Evolutionary conservation across 2,888 invertebrate species (phyloP), one percentile per base, ranked within the genome.

Genomic region (Pocota personata): DNA sequence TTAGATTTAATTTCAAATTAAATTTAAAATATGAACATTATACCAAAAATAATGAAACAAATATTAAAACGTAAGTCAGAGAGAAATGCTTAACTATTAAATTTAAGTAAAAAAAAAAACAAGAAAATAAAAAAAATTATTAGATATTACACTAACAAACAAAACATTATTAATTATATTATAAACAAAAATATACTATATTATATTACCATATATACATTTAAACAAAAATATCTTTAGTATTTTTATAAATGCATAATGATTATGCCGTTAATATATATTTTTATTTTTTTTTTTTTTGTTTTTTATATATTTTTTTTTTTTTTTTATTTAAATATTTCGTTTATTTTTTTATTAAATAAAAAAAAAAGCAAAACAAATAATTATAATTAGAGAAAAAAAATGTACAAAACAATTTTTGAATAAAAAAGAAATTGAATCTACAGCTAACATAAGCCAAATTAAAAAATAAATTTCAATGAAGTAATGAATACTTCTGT

Each of bases 391-490:
- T 84, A 84, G 82, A 87, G 87, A 82, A 52, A 89, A 89, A 88
- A 88, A 87, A 88, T 88, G 90, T 90, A 90, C 76, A 87, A 87
- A 82, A 60, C 62, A 87, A 78, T 82, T 78, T 69, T 86, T 48
- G 60, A 69, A 78, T 19, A 14, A 57, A 58, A 58, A 37, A 52
- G 72, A 77, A 79, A 80, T 73, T 87, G 60, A 89, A 89, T 90
- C 91, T 91, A 92, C 91, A 91, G 91, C 91, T 91, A 91, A 78
- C 16, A 40, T 78, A 82, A 87, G 82, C 87, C 87, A 87, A 91
- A 90, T 90, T 90, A 91, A 90, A 90, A 80, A 87, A 87, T 52
- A 37, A 60, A 75, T 52, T 43, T 71, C 71, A 55, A 76, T 64
- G 57, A 72, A 83, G 46, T 87, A 88, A 75, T 82, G 77, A 64